Percentiles rank a stretch among this genome's conserved stretches.
Evolutionary conservation across 2,113 vertebrate genomes (phyloP).

Genomic region (Eulacestoma nigropectus): DNA sequence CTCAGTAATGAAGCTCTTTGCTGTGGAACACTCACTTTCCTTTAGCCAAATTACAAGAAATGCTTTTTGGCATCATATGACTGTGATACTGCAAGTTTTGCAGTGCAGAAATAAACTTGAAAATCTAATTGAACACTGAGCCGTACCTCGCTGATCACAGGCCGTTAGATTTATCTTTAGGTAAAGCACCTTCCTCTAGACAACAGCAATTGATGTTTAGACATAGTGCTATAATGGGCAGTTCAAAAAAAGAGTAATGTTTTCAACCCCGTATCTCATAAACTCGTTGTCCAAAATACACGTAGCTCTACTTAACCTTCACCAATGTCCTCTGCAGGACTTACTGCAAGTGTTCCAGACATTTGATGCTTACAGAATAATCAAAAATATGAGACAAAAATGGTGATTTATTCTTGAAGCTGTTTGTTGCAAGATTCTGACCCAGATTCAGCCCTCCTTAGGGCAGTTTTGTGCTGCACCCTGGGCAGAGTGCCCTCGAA

Average conservation of each 20-base stretch:
- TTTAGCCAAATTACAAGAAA: background rate
- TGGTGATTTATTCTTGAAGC: background rate
- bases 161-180: background rate
- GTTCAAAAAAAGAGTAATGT: background rate
- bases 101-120: background rate
- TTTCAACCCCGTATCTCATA: background rate
- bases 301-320: background rate
- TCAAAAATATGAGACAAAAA: background rate
- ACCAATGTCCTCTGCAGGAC: background rate
- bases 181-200: background rate
- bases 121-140: slow-evolving; percentile 13
- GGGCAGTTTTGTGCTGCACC: background rate
- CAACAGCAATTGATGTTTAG: background rate
- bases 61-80: background rate
- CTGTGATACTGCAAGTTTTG: background rate
- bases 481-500: background rate
- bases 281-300: background rate
- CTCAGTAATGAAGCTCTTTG: background rate
- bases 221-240: background rate
- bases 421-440: background rate
- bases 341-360: background rate
- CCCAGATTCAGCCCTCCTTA: background rate
- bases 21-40: background rate
- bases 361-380: background rate
- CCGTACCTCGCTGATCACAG: background rate